Conservation (phyloP, 2,888 invertebrate genomes). For the Oscheius onirici region DNA sequence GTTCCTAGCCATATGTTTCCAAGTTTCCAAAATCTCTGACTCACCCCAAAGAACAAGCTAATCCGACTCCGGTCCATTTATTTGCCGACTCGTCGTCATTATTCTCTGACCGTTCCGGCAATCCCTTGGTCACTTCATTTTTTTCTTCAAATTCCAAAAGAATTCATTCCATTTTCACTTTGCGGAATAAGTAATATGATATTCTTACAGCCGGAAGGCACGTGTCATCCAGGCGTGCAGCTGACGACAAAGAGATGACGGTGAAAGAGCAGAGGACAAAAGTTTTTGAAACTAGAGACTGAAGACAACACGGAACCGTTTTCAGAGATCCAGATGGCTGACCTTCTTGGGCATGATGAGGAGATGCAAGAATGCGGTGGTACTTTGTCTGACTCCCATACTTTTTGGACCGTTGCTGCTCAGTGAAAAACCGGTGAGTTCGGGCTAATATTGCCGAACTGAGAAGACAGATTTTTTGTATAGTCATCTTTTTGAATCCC, state of each 20-base stretch:
- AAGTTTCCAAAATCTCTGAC: too few species aligned
- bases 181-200: constrained; percentile 1
- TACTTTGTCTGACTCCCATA: constrained; percentile 51
- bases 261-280: neutral
- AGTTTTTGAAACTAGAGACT: neutral
- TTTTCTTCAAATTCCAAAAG: neutral
- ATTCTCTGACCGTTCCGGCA: too few species aligned
- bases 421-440: constrained; percentile 25
- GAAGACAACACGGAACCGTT: neutral
- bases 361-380: constrained; percentile 35
- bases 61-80: too few species aligned
- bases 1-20: too few species aligned
- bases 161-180: neutral
- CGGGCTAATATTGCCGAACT: too few species aligned
- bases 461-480: too few species aligned
- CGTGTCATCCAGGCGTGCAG: neutral
- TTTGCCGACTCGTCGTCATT: too few species aligned
- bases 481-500: too few species aligned
- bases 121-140: neutral
- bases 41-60: too few species aligned
- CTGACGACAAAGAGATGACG: neutral
- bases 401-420: constrained; percentile 45
- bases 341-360: constrained; percentile 17
- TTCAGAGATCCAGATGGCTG: constrained; percentile 27
- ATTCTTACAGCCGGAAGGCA: constrained; percentile 7